Evolutionary conservation across 2,888 invertebrate genomes (phyloP).

Genomic region (Polietes domitor): DNA sequence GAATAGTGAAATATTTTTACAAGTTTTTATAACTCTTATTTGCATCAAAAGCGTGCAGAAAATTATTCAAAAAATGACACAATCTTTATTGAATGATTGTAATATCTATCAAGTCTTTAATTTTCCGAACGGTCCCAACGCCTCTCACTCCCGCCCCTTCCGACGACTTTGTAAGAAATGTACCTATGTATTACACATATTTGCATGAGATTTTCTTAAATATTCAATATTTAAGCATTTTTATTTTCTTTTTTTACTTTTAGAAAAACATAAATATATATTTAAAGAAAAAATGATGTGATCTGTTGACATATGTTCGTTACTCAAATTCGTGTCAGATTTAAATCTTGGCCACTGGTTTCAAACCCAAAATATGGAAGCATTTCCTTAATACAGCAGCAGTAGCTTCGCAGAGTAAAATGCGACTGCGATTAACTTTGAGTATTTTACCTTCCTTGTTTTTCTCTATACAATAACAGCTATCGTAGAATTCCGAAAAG

Average conservation of each 20-base stretch:
- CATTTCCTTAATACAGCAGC: constrained; percentile 93
- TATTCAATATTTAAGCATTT: constrained; percentile 29
- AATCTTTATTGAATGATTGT: no score
- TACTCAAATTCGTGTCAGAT: not conserved
- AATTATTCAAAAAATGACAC: no score
- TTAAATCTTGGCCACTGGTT: constrained; percentile 96
- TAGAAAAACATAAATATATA: not conserved
- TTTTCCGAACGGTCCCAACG: no score
- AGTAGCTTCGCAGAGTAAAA: constrained; percentile 95
- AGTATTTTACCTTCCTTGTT: constrained; percentile 90
- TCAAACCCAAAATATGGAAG: constrained; percentile 94
- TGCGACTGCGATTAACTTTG: constrained; percentile 91
- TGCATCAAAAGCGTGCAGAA: no score
- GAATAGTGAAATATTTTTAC: no score
- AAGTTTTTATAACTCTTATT: no score
- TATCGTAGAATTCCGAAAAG: constrained; percentile 98
- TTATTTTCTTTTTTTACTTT: not conserved
- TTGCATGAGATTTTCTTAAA: constrained; percentile 6
- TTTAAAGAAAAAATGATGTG: not conserved
- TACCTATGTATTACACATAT: no score
- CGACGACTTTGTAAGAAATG: no score
- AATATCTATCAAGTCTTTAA: no score
- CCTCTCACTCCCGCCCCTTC: no score
- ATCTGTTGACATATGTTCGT: not conserved
- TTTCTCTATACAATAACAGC: constrained; percentile 98